Evolutionary conservation across 1,140 invertebrate genomes (phyloP), one percentile per base, ranked within the genome.

Genomic region (Pseudobourletiella spinata): DNA sequence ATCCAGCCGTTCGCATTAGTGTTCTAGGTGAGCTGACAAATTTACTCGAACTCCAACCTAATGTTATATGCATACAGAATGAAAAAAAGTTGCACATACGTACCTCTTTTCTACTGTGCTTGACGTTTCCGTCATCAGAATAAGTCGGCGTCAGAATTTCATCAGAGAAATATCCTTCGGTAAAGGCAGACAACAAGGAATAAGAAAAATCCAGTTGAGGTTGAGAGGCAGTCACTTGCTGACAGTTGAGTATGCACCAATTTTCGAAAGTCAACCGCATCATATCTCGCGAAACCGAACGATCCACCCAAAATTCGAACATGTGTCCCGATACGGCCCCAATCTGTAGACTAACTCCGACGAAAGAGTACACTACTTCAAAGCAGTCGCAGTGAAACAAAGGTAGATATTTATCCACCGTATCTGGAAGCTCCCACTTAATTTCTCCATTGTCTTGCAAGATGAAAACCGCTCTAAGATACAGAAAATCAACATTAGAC

Each of bases 341-440:
- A 73, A 84, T 83, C 29, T 80, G 73, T 35, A 81, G 73, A 50
- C 76, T 73, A 2, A 76, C 73, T 61, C 74, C 73, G 0, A 70
- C 46, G 28, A 68, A 69, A 16, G 72, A 70, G 26, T 69, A 75
- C 65, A 75, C 74, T 14, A 82, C 73, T 73, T 84, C 83, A 73
- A 82, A 85, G 44, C 82, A 84, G 71, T 84, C 82, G 76, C 83
- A 84, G 65, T 77, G 79, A 70, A 84, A 84, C 63, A 85, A 74
- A 1, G 83, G 81, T 66, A 82, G 77, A 25, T 74, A 71, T 72
- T 82, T 79, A 32, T 81, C 77, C 62, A 80, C 78, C 50, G 81
- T 78, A 26, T 77, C 72, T n/a, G 61, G 54, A 26, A 69, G 51
- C 3, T 66, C 81, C 83, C 83, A 85, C 3, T 76, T 79, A 2